A percentile compares a stretch with the other conserved stretches of the same genome.
Evolutionary conservation across 1,140 invertebrate genomes (phyloP).

Genomic region (Asbolus verrucosus): DNA sequence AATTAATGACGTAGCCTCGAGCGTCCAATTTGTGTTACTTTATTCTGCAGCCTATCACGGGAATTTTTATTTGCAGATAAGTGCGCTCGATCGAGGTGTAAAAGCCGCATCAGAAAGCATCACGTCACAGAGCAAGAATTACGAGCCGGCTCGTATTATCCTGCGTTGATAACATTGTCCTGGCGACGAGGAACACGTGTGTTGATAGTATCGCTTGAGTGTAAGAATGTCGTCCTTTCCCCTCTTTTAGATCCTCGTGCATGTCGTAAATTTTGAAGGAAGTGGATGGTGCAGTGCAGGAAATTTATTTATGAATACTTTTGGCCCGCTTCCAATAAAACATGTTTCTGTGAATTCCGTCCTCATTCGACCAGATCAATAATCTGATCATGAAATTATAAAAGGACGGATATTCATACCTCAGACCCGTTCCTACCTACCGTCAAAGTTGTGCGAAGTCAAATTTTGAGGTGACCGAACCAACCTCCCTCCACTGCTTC

Average conservation of each 20-base stretch:
- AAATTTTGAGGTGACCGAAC: background rate
- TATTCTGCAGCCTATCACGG: background rate
- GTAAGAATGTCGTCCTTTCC: constrained; percentile 44
- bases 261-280: constrained; percentile 53
- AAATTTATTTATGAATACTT: constrained; percentile 59
- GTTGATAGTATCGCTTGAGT: constrained; percentile 49
- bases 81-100: constrained; percentile 30
- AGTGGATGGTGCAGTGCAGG: constrained; percentile 53
- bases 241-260: constrained; percentile 42
- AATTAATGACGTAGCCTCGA: too few relatives aligned
- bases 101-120: constrained; percentile 29
- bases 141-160: constrained; percentile 46
- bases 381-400: constrained; percentile 39
- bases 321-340: constrained; percentile 54
- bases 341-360: constrained; percentile 54
- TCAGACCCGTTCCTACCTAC: background rate
- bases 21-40: background rate
- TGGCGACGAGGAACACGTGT: constrained; percentile 48
- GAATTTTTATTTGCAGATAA: constrained; percentile 24
- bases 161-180: constrained; percentile 51
- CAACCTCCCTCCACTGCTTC: too few relatives aligned
- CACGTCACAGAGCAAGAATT: constrained; percentile 42
- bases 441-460: background rate
- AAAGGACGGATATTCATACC: constrained; percentile 1
- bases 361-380: constrained; percentile 13